Evolutionary conservation across 1,140 invertebrate species (phyloP).

Genomic region (Sitodiplosis mosellana): DNA sequence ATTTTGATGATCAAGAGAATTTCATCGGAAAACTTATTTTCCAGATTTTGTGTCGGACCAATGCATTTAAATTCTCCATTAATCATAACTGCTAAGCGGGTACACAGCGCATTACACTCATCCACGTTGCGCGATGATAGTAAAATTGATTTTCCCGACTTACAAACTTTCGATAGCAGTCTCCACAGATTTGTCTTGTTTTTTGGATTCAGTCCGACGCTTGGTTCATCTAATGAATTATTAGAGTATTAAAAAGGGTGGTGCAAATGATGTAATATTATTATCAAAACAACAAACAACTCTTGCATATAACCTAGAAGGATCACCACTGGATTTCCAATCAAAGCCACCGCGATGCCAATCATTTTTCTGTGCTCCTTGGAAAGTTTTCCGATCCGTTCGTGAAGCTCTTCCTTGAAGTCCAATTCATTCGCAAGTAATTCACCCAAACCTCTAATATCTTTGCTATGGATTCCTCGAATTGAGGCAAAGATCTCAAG

Average conservation of each 20-base stretch:
- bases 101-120: slow-evolving; percentile 67
- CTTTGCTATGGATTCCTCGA: slow-evolving; percentile 35
- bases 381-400: slow-evolving; percentile 41
- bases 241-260: too few relatives aligned
- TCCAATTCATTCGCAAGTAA: slow-evolving; percentile 25
- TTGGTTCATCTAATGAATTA: slow-evolving; percentile 36
- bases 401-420: slow-evolving; percentile 31
- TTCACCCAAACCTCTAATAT: slow-evolving; percentile 25
- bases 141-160: slow-evolving; percentile 45
- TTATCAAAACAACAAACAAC: slow-evolving; percentile 71
- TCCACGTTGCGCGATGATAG: slow-evolving; percentile 64
- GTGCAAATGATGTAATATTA: slow-evolving; percentile 1
- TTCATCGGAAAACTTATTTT: slow-evolving; percentile 37
- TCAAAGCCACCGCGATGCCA: slow-evolving; percentile 70
- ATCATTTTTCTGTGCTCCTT: slow-evolving; percentile 86
- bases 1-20: slow-evolving; percentile 1
- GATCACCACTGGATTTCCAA: slow-evolving; percentile 70
- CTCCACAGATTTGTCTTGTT: slow-evolving; percentile 64
- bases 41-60: slow-evolving; percentile 42
- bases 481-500: slow-evolving; percentile 46
- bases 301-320: too few relatives aligned
- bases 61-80: slow-evolving; percentile 50
- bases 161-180: slow-evolving; percentile 37
- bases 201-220: slow-evolving; percentile 54
- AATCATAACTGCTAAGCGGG: slow-evolving; percentile 65